These are phyloP conservation scores for Eumaeus atala DNA, from an alignment of 1,140 invertebrate genomes.

Conservation along the genomic window DNA sequence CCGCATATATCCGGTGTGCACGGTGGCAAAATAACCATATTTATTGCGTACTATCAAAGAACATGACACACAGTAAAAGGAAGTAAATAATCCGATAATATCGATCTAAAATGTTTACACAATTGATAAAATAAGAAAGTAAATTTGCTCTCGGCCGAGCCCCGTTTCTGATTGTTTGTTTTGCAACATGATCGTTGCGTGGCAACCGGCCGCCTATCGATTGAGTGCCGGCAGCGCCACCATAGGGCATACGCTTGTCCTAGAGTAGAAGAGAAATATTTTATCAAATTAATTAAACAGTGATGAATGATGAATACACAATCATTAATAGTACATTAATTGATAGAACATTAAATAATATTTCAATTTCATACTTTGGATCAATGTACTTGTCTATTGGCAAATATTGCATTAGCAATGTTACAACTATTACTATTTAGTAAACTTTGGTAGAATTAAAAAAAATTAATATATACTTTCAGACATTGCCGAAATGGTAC, in stretches of 20 bases:
- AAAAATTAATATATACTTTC: too few relatives aligned
- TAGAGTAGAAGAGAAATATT: too few relatives aligned
- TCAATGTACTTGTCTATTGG: too few relatives aligned
- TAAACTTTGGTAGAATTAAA: too few relatives aligned
- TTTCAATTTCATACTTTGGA: too few relatives aligned
- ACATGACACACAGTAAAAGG: slow-evolving; percentile 37
- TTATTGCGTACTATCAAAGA: slow-evolving; percentile 33
- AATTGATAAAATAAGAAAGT: slow-evolving; percentile 72
- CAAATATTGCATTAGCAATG: too few relatives aligned
- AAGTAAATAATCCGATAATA: slow-evolving; percentile 64
- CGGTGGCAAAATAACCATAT: slow-evolving; percentile 56
- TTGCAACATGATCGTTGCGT: slow-evolving; percentile 73
- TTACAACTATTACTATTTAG: too few relatives aligned
- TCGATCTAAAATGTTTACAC: slow-evolving; percentile 69
- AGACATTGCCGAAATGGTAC: too few relatives aligned
- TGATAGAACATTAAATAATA: too few relatives aligned
- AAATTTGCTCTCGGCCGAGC: slow-evolving; percentile 63
- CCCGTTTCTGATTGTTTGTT: slow-evolving; percentile 72
- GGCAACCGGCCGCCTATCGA: slow-evolving; percentile 63
- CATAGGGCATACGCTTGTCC: slow-evolving; percentile 24
- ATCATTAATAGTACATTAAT: too few relatives aligned
- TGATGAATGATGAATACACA: too few relatives aligned
- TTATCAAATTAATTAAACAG: too few relatives aligned
- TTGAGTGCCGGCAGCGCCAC: slow-evolving; percentile 59
- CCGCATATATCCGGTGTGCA: slow-evolving; percentile 50